Evolutionary conservation across 2,113 vertebrate species (phyloP).

Genomic region (Corvus cornix): DNA sequence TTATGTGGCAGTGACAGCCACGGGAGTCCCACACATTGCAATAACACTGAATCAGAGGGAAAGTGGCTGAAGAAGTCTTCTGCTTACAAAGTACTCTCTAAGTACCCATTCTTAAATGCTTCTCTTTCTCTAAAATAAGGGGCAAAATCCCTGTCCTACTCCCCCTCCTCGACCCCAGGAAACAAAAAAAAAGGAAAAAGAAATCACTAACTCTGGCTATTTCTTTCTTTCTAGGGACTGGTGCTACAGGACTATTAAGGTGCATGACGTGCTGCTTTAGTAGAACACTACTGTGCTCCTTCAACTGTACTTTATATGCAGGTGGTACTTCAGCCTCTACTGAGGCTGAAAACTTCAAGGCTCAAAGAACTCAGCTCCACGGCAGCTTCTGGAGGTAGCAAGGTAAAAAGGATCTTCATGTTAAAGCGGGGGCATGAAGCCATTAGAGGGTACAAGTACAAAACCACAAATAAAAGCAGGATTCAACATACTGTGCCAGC

Average conservation of each 20-base stretch:
- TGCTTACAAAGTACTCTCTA: background rate
- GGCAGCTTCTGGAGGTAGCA: background rate
- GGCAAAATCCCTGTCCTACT: background rate
- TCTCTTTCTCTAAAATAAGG: background rate
- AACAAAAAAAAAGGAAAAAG: background rate
- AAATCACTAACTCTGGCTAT: background rate
- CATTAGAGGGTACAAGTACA: background rate
- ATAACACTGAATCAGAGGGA: conserved; percentile 28
- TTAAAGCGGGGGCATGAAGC: background rate
- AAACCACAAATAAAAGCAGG: background rate
- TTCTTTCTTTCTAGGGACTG: background rate
- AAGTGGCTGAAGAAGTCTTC: conserved; percentile 29
- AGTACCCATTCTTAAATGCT: background rate
- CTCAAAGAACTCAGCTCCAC: background rate
- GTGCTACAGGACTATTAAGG: background rate
- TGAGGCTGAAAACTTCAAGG: background rate
- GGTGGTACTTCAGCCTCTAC: background rate
- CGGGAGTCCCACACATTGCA: background rate
- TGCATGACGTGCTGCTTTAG: background rate
- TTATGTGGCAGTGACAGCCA: conserved; percentile 47
- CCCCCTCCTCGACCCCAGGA: no score
- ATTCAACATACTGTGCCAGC: background rate
- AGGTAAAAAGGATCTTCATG: background rate
- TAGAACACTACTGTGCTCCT: background rate
- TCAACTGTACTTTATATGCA: background rate